phyloP scores from a whole-genome alignment of 2,888 invertebrate genomes.

The Saturnia pavonia region DNA sequence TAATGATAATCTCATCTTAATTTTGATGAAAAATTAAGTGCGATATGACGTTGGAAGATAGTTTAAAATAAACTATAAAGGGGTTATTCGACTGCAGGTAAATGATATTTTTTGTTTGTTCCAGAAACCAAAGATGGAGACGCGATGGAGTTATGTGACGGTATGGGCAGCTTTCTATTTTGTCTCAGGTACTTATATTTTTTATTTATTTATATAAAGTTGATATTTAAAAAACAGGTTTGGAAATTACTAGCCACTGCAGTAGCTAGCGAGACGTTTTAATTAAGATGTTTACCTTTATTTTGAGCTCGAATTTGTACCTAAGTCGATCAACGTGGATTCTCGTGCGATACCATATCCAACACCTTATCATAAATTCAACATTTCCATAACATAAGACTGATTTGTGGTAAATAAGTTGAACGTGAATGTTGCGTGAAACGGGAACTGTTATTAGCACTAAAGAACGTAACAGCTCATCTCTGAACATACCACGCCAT shows the following conservation, averaged over 20 bases:
- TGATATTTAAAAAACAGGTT: neutral
- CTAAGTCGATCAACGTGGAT: too few relatives aligned
- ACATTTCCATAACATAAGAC: neutral
- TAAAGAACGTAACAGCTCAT: slow-evolving; percentile 4
- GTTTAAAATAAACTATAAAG: too few relatives aligned
- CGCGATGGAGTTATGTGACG: slow-evolving; percentile 51
- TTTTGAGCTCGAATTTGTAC: too few relatives aligned
- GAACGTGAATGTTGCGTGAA: slow-evolving; percentile 20
- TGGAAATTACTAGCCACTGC: too few relatives aligned
- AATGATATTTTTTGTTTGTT: slow-evolving; percentile 41
- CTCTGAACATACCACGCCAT: neutral
- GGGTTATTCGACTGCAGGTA: too few relatives aligned
- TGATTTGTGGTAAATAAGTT: neutral
- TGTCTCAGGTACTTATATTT: slow-evolving; percentile 42
- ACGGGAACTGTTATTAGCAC: slow-evolving; percentile 31
- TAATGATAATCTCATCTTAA: too few relatives aligned
- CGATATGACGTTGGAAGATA: too few relatives aligned
- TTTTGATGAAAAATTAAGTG: too few relatives aligned
- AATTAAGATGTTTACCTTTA: too few relatives aligned
- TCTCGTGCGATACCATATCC: too few relatives aligned
- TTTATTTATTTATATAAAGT: neutral
- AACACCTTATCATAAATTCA: too few relatives aligned
- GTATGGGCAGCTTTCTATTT: slow-evolving; percentile 47
- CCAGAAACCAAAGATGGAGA: slow-evolving; percentile 63
- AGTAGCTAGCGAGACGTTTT: too few relatives aligned